phyloP scores from a whole-genome alignment of 2,797 vertebrate genomes.

The Sebastes taczanowskii region DNA sequence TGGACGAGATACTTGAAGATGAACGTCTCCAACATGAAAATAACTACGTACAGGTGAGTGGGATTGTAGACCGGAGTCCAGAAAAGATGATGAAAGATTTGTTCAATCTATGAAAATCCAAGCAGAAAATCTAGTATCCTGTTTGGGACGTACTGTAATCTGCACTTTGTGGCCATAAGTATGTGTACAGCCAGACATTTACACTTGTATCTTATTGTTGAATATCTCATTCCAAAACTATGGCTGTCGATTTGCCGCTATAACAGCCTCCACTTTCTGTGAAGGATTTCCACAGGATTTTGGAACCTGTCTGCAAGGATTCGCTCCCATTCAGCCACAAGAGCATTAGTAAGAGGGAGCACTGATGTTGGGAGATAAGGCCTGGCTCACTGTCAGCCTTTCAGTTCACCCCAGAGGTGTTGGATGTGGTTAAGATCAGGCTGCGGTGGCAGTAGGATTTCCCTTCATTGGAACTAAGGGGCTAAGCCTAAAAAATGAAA shows the following conservation, averaged over 20 bases:
- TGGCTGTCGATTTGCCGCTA: neutral
- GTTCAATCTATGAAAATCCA: neutral
- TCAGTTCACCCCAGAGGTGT: neutral
- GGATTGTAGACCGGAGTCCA: neutral
- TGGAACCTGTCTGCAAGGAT: constrained; percentile 8
- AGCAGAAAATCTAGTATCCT: no score
- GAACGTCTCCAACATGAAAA: constrained; percentile 78
- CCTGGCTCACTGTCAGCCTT: constrained; percentile 11
- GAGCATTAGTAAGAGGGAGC: neutral
- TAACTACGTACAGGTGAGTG: constrained; percentile 85
- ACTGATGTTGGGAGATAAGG: constrained; percentile 4
- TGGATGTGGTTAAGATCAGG: neutral
- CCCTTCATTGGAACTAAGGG: neutral
- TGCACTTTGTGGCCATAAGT: neutral
- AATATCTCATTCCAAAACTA: neutral
- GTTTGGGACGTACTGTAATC: neutral
- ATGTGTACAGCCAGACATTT: neutral
- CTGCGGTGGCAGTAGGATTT: neutral
- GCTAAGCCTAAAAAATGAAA: neutral
- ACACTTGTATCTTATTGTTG: neutral
- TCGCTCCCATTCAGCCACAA: constrained; percentile 5
- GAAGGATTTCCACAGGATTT: neutral
- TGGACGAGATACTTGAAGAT: constrained; percentile 82
- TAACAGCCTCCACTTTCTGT: neutral
- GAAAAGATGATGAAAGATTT: neutral